Conservation (phyloP, 2,113 vertebrate genomes). For the Mustela nigripes region DNA sequence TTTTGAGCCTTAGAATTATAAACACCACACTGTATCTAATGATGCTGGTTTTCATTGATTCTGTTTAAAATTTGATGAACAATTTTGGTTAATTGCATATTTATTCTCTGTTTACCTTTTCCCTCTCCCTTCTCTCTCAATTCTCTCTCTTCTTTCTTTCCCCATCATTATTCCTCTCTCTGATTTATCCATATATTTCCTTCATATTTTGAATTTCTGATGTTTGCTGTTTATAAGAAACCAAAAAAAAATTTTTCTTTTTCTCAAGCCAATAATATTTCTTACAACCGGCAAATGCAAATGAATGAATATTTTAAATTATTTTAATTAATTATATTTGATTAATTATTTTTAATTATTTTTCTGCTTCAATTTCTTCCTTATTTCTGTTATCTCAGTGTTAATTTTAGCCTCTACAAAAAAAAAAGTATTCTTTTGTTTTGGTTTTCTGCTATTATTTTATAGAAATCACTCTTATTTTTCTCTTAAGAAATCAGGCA, state of each 20-base stretch:
- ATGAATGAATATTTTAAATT: no score
- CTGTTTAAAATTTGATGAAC: neutral
- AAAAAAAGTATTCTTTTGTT: neutral
- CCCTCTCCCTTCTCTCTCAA: neutral
- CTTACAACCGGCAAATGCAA: neutral
- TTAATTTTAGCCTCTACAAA: neutral
- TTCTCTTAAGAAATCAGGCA: neutral
- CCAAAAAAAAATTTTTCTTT: neutral
- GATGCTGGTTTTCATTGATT: neutral
- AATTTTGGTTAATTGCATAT: neutral
- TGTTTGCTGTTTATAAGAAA: neutral
- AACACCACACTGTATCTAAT: neutral
- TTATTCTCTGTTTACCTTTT: neutral
- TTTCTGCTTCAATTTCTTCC: neutral
- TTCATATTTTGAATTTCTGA: neutral
- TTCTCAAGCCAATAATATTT: neutral
- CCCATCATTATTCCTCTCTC: neutral
- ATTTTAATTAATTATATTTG: no score
- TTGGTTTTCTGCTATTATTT: neutral
- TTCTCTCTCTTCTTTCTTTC: fast-evolving
- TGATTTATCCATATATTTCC: neutral
- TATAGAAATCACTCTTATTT: neutral
- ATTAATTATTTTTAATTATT: neutral
- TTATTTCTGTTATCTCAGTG: neutral
- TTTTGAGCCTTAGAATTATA: neutral